These are phyloP conservation scores for Formica aserva DNA, from an alignment of 2,888 invertebrate species.

Conservation along the genomic window DNA sequence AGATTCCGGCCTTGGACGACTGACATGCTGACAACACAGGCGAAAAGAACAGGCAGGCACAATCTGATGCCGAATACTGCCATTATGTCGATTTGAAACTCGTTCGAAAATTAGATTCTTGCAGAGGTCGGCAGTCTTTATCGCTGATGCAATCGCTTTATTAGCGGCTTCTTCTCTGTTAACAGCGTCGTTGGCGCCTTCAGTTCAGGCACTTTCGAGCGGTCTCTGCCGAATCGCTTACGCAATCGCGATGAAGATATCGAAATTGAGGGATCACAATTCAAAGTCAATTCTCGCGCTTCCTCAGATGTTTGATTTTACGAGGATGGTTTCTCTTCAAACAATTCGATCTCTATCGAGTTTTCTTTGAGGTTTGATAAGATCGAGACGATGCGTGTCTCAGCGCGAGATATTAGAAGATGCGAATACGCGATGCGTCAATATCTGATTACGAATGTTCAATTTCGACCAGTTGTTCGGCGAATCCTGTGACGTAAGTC, in stretches of 20 bases:
- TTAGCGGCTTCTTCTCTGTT: background rate
- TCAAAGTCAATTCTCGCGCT: background rate
- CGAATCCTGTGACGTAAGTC: slow-evolving; percentile 9
- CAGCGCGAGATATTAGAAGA: background rate
- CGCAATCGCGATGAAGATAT: background rate
- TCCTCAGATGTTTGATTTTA: slow-evolving; percentile 1
- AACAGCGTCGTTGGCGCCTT: background rate
- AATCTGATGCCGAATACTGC: background rate
- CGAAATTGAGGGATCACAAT: background rate
- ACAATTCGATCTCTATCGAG: background rate
- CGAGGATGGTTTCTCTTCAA: background rate
- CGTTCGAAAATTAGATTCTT: background rate
- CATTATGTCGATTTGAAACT: slow-evolving; percentile 14
- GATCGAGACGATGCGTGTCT: background rate
- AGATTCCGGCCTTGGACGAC: slow-evolving; percentile 15
- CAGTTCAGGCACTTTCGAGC: background rate
- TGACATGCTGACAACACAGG: background rate
- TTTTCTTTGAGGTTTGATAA: background rate
- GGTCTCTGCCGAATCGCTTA: background rate
- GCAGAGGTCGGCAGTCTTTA: slow-evolving; percentile 7
- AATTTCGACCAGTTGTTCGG: background rate
- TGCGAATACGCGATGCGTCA: background rate
- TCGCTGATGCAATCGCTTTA: slow-evolving; percentile 2
- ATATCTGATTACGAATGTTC: background rate
- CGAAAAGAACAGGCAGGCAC: slow-evolving; percentile 2